Conservation (phyloP, 2,888 invertebrate genomes). For the Orchestes rusci region DNA sequence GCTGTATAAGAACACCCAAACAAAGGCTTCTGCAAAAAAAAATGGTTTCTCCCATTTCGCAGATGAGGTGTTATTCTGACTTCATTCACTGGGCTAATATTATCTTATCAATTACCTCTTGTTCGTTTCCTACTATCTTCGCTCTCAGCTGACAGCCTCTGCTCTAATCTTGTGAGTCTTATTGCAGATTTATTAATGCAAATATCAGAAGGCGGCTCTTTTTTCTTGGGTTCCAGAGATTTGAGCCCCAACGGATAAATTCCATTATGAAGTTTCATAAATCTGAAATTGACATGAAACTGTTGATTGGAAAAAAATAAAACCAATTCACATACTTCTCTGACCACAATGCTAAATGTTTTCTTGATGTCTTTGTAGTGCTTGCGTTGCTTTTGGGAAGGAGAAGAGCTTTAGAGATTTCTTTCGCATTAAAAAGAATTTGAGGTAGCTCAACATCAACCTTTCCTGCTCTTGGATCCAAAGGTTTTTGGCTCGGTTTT, state of each 20-base stretch:
- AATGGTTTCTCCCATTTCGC: too few relatives aligned
- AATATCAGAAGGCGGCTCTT: conserved; percentile 34
- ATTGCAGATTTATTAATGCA: conserved; percentile 37
- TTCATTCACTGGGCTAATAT: too few relatives aligned
- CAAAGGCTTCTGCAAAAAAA: too few relatives aligned
- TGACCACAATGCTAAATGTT: conserved; percentile 48
- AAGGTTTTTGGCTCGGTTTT: conserved; percentile 34
- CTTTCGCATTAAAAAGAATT: conserved; percentile 55
- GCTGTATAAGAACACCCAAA: too few relatives aligned
- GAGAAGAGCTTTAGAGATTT: conserved; percentile 51
- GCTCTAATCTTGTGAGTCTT: conserved; percentile 38
- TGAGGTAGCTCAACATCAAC: conserved; percentile 67
- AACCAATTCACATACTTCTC: conserved; percentile 42
- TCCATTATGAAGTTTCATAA: conserved; percentile 52
- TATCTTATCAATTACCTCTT: too few relatives aligned
- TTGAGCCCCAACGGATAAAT: conserved; percentile 62
- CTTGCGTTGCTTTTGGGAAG: conserved; percentile 45
- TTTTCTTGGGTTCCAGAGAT: conserved; percentile 37
- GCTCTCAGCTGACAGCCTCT: too few relatives aligned
- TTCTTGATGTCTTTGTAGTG: conserved; percentile 51
- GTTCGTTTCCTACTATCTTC: too few relatives aligned
- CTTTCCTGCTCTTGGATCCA: conserved; percentile 75
- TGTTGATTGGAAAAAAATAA: not conserved
- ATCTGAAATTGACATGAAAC: conserved; percentile 42
- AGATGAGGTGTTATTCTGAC: too few relatives aligned